phyloP scores from a whole-genome alignment of 2,888 invertebrate genomes.

The Andrena haemorrhoa region DNA sequence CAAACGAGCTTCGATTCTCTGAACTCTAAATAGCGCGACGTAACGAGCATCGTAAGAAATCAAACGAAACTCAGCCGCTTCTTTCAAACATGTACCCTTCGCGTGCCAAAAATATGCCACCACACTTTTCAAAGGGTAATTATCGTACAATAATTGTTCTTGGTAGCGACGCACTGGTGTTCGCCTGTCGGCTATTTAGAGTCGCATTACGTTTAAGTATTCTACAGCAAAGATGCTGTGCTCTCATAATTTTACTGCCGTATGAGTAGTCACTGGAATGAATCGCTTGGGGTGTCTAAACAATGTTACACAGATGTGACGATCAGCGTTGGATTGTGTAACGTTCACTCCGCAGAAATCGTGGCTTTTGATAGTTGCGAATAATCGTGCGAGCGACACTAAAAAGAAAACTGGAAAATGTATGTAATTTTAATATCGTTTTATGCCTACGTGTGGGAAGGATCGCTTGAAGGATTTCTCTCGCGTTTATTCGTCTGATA shows the following conservation, averaged over 20 bases:
- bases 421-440: constrained; percentile 2
- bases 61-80: constrained; percentile 36
- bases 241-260: constrained; percentile 15
- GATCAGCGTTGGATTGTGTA: constrained; percentile 21
- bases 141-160: constrained; percentile 45
- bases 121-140: constrained; percentile 29
- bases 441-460: background rate
- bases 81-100: constrained; percentile 21
- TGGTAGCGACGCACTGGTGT: constrained; percentile 16
- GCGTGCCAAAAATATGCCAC: constrained; percentile 61
- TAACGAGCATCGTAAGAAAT: constrained; percentile 21
- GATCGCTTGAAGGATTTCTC: too few relatives aligned
- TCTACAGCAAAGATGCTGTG: constrained; percentile 13
- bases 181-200: constrained; percentile 32
- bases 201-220: constrained; percentile 26
- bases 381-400: constrained; percentile 9
- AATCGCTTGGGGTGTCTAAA: constrained; percentile 3
- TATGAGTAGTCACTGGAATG: background rate
- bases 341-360: background rate
- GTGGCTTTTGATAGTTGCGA: background rate
- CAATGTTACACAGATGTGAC: background rate
- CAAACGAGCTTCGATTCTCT: constrained; percentile 30
- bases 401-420: background rate
- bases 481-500: background rate
- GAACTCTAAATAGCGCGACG: constrained; percentile 15